Evolutionary conservation across 2,888 invertebrate genomes (phyloP).

Genomic region (Mythimna impura): DNA sequence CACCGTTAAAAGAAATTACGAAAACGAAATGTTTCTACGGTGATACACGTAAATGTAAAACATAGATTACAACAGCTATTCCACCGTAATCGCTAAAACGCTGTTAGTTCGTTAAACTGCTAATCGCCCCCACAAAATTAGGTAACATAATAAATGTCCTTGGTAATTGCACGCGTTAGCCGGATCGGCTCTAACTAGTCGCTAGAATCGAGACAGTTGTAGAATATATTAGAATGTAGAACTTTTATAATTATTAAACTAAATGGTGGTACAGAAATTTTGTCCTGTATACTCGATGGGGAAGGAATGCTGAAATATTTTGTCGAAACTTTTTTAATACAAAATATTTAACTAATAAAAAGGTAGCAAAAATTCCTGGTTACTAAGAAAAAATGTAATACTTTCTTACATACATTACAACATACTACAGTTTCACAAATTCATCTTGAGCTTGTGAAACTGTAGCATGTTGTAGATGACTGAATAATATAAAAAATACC

Average conservation of each 20-base stretch:
- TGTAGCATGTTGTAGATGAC: too few species aligned
- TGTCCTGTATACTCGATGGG: slow-evolving; percentile 2
- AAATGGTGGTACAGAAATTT: slow-evolving; percentile 34
- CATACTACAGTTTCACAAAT: too few species aligned
- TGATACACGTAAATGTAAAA: slow-evolving; percentile 65
- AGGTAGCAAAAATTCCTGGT: too few species aligned
- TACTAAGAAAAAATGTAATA: too few species aligned
- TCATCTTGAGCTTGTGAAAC: too few species aligned
- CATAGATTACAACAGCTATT: slow-evolving; percentile 64
- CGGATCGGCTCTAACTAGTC: slow-evolving; percentile 59
- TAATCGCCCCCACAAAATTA: slow-evolving; percentile 72
- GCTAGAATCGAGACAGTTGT: slow-evolving; percentile 38
- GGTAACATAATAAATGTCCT: slow-evolving; percentile 70
- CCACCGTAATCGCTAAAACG: slow-evolving; percentile 70
- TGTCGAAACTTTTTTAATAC: slow-evolving; percentile 1
- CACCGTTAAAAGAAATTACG: slow-evolving; percentile 39
- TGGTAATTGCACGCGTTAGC: slow-evolving; percentile 65
- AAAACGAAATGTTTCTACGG: slow-evolving; percentile 37
- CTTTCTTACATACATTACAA: too few species aligned
- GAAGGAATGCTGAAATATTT: not conserved
- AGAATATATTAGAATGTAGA: slow-evolving; percentile 36
- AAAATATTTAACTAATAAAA: not conserved
- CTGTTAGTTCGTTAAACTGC: slow-evolving; percentile 71
- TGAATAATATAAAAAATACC: too few species aligned
- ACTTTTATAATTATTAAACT: slow-evolving; percentile 34